Base-by-base conservation (phyloP, 1,140 invertebrate genomes). In the Eufriesea mexicana region DNA sequence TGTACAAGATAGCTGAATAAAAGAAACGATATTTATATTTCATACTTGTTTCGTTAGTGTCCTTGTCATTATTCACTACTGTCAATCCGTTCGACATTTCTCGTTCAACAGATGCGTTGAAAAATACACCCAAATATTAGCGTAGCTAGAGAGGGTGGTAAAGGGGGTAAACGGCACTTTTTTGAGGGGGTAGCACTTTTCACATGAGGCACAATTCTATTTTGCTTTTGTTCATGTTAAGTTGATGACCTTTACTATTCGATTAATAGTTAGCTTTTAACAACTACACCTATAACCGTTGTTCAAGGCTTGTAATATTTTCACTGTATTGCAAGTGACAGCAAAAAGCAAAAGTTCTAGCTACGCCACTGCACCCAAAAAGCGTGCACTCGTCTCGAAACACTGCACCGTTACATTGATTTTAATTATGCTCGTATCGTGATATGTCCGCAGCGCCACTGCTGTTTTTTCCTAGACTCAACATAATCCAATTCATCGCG, bases 21-120 rank as follows among this genome's bases (percentile, higher is more conserved):
- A 75, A 72, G 62, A 85, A 84, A 78, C 66, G 51, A 76, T 70
- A 54, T 70, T 45, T 67, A 12, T 42, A 45, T 61, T 59, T 75
- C 79, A 45, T 83, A 91, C 90, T 86, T 78, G 84, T 84, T 57
- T 86, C 76, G 23, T 79, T 59, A 14, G 42, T 74, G 45, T 61
- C 54, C 20, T 88, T 78, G 47, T 83, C 80, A 64, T 82, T 88
- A 35, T 73, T 86, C 28, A 79, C 45, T 25, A 86, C 14, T 25
- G 71, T 79, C 45, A 90, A 42, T 45, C 90, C 90, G 88, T 91
- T 91, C n/a, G 89, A 91, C 89, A 91, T 91, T 70, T 73, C 84
- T 77, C 76, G 42, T 14, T 42, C 55, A 42, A 28, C 51, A 64
- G 54, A 72, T 14, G 23, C 61, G 55, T 47, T 18, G n/a, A 62